A percentile compares a stretch with the other conserved stretches of the same genome.
phyloP scores from a whole-genome alignment of 1,140 invertebrate genomes.

The Drosophila quadrilineata region DNA sequence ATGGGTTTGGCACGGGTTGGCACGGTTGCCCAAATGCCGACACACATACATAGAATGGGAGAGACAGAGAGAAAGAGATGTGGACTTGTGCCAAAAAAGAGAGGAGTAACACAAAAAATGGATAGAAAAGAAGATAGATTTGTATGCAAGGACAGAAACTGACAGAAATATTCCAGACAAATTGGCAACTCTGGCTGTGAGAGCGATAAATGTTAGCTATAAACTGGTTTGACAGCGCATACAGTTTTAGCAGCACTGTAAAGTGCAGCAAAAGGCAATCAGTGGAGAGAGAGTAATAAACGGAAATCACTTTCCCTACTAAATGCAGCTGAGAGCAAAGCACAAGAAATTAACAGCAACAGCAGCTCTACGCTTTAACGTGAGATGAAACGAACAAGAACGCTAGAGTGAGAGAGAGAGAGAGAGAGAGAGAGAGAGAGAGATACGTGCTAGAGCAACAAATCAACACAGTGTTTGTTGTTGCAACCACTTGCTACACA shows the following conservation, averaged over 20 bases:
- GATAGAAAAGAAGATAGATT: too few relatives aligned
- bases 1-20: conserved; percentile 1
- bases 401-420: background rate
- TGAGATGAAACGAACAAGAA: conserved; percentile 2
- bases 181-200: too few relatives aligned
- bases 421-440: background rate
- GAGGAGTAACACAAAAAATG: too few relatives aligned
- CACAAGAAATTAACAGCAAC: conserved; percentile 27
- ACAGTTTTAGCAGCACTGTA: conserved; percentile 15
- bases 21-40: background rate
- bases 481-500: conserved; percentile 46
- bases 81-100: too few relatives aligned
- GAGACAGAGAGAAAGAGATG: background rate
- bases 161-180: too few relatives aligned
- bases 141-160: too few relatives aligned
- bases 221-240: conserved; percentile 20
- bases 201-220: conserved; percentile 15
- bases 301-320: conserved; percentile 48
- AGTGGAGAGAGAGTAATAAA: conserved; percentile 6
- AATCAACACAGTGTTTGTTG: conserved; percentile 14
- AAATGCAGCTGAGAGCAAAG: conserved; percentile 23
- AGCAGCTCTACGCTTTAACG: too few relatives aligned
- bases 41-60: background rate
- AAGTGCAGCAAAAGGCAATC: conserved; percentile 18
- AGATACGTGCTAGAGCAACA: background rate